A percentile compares a stretch with the other conserved stretches of the same genome.
Evolutionary conservation across 2,113 vertebrate species (phyloP).

Genomic region (Muntiacus reevesi): DNA sequence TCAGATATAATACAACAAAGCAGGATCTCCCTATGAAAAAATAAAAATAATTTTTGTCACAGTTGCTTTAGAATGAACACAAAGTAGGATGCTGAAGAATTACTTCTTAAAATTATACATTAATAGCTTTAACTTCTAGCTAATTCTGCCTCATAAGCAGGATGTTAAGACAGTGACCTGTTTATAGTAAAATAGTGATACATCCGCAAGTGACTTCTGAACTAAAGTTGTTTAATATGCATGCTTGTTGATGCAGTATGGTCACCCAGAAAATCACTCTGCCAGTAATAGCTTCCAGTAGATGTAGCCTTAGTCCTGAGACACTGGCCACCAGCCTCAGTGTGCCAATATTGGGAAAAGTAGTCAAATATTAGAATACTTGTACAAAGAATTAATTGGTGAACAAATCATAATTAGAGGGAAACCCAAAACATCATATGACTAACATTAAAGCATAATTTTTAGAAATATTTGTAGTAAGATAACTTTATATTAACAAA

Average conservation of each 20-base stretch:
- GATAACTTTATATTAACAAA: neutral
- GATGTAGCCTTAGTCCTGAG: neutral
- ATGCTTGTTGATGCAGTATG: neutral
- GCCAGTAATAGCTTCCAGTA: neutral
- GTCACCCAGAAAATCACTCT: neutral
- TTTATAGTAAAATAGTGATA: neutral
- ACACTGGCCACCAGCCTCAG: neutral
- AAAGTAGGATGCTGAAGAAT: conserved; percentile 45
- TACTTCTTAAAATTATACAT: conserved; percentile 56
- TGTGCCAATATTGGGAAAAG: neutral
- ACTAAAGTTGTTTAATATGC: conserved; percentile 1
- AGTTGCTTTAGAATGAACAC: conserved; percentile 60
- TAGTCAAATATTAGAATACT: neutral
- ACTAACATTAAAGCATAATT: neutral
- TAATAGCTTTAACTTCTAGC: conserved; percentile 1
- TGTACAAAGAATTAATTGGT: neutral
- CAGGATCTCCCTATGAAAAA: conserved; percentile 49
- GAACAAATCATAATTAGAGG: neutral
- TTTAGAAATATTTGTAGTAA: neutral
- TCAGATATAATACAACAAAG: conserved; percentile 72
- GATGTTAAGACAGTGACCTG: neutral
- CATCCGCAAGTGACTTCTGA: neutral
- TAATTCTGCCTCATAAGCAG: conserved; percentile 22
- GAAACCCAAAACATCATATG: neutral
- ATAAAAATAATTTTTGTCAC: conserved; percentile 55